Percentiles rank a stretch among this genome's conserved stretches.
These are phyloP conservation scores for Yponomeuta sedellus DNA, from an alignment of 2,888 invertebrate species.

Conservation along the genomic window DNA sequence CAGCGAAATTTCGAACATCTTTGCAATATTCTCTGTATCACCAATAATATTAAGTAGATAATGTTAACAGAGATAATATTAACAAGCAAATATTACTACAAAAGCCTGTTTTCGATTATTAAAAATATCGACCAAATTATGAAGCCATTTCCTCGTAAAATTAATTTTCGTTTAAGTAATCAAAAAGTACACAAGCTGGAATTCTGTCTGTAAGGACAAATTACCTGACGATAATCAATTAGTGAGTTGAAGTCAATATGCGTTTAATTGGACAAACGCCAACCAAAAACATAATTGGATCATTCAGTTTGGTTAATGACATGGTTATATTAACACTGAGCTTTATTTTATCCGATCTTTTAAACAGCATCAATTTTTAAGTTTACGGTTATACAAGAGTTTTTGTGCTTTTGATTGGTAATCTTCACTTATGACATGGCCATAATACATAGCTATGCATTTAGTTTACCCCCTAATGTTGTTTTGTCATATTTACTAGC, in stretches of 20 bases:
- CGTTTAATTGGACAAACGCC: slow-evolving; percentile 31
- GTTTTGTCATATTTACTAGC: too few species aligned
- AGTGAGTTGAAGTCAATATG: slow-evolving; percentile 23
- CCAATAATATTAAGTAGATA: too few species aligned
- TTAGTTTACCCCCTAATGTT: too few species aligned
- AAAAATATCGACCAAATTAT: neutral
- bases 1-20: too few species aligned
- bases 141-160: neutral
- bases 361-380: neutral
- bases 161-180: neutral
- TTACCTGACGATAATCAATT: slow-evolving; percentile 24
- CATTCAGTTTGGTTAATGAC: slow-evolving; percentile 31
- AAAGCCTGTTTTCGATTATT: too few species aligned
- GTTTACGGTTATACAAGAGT: too few species aligned
- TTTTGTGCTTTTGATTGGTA: too few species aligned
- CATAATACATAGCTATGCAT: too few species aligned
- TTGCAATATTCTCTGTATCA: too few species aligned
- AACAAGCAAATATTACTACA: too few species aligned
- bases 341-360: neutral
- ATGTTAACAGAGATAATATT: too few species aligned
- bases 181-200: too few species aligned
- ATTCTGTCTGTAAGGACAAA: neutral
- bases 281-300: slow-evolving; percentile 33
- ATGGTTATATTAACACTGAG: slow-evolving; percentile 19
- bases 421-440: neutral